Evolutionary conservation across 2,888 invertebrate genomes (phyloP), one percentile per base, ranked within the genome.

Genomic region (Cataglyphis altisquamis): DNA sequence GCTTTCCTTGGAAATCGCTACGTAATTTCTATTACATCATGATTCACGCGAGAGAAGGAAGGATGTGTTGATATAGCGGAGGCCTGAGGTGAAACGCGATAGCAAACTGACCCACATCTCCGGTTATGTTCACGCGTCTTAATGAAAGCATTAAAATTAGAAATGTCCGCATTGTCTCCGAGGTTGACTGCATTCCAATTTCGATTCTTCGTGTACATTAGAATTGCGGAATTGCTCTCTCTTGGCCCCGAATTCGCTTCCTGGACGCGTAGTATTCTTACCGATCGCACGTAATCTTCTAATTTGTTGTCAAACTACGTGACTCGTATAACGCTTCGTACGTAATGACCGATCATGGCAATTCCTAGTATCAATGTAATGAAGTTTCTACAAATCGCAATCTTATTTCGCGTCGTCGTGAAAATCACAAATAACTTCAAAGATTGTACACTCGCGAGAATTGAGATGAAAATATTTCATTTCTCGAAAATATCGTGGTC

Each of bases 131-230:
- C 64, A 12, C 64, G 25, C 57, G 36, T 66, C 82, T 87, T 91
- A 91, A 93, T 91, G 93, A 91, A 92, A 91, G 90, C 90, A 91
- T 92, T 91, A 92, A 93, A 93, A 92, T 92, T 92, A 91, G 92
- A 91, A 91, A 89, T 70, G 25, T 36, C 75, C 32, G 29, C 41
- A 55, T 45, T 25, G 39, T 62, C 32, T 41, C 12, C 66, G 48
- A 8, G 62, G 62, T 55, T 66, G 52, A 52, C 9, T 10, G 18
- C 78, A 67, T 62, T 84, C 64, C 82, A 83, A 75, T 88, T 88
- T 83, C 63, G 64, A 36, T n/a, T 0, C 21, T 12, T 12, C n/a
- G 39, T 57, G 60, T 32, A 55, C 39, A 32, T 18, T 41, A 55
- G 4, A 75, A 82, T 82, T 75, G 75, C 75, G 45, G 18, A 39